phyloP scores from a whole-genome alignment of 2,888 invertebrate species.

The Dicranocentrus wangi region DNA sequence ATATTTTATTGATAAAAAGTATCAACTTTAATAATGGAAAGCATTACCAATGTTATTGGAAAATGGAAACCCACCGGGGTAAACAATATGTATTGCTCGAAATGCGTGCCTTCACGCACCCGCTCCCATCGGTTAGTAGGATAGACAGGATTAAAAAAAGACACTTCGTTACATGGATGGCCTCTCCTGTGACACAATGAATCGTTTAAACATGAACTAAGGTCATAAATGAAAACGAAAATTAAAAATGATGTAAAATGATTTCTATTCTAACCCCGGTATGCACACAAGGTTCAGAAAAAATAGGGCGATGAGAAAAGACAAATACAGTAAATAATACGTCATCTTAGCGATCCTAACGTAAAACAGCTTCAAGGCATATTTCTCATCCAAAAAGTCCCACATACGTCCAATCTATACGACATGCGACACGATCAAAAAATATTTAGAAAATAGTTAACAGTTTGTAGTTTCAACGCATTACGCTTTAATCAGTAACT shows the following conservation, averaged over 20 bases:
- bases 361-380: conserved; percentile 29
- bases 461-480: conserved; percentile 8
- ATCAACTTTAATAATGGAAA: too few species aligned
- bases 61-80: conserved; percentile 33
- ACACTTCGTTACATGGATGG: conserved; percentile 30
- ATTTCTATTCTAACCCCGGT: conserved; percentile 44
- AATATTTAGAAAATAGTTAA: too few species aligned
- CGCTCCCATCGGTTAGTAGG: conserved; percentile 42
- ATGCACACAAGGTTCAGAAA: conserved; percentile 18
- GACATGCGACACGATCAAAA: background rate
- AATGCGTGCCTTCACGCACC: background rate
- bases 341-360: conserved; percentile 47
- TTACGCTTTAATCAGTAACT: background rate
- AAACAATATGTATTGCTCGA: conserved; percentile 39
- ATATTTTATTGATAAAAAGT: too few species aligned
- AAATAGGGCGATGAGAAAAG: conserved; percentile 24
- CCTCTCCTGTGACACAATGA: too few species aligned
- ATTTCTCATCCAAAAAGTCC: conserved; percentile 47
- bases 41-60: too few species aligned
- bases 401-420: conserved; percentile 38
- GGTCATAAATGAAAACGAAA: too few species aligned
- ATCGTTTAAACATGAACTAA: too few species aligned
- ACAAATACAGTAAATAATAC: conserved; percentile 39
- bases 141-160: conserved; percentile 39
- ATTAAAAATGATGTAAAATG: too few species aligned